phyloP scores from a whole-genome alignment of 2,797 vertebrate genomes.

The Perdix hodgsoniae region DNA sequence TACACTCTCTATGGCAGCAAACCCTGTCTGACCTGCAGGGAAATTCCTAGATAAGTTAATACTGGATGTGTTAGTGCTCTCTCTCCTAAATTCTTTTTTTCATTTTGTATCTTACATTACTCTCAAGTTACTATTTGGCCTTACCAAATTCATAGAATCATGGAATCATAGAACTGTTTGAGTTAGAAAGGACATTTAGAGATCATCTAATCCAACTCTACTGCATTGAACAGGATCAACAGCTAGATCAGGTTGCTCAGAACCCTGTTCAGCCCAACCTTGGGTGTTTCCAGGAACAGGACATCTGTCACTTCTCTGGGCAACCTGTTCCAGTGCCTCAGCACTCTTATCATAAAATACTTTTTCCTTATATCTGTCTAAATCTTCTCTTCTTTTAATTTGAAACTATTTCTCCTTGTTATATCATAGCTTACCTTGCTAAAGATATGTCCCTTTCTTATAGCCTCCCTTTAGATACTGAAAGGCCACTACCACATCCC shows the following conservation, averaged over 20 bases:
- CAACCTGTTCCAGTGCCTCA: not conserved
- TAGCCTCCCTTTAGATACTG: not conserved
- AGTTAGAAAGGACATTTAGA: not conserved
- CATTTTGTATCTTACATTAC: not conserved
- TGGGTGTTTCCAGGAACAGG: not conserved
- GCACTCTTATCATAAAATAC: not conserved
- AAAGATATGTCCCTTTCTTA: not conserved
- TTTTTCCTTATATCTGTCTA: not conserved
- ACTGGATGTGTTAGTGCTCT: not conserved
- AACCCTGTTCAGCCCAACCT: not conserved
- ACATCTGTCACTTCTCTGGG: not conserved
- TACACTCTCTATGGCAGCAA: not conserved
- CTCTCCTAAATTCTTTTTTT: not conserved
- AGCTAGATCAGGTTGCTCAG: not conserved
- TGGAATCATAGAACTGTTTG: not conserved
- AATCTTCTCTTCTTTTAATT: not conserved
- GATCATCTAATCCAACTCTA: not conserved
- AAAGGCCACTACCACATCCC: not conserved
- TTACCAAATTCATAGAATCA: not conserved
- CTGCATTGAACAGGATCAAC: not conserved
- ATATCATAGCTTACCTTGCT: not conserved
- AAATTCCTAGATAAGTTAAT: slow-evolving; percentile 13
- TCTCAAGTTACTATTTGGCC: not conserved
- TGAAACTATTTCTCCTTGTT: not conserved
- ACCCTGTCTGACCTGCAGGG: not conserved